These are phyloP conservation scores for Betta splendens DNA, from an alignment of 2,797 vertebrate genomes.

Conservation along the genomic window DNA sequence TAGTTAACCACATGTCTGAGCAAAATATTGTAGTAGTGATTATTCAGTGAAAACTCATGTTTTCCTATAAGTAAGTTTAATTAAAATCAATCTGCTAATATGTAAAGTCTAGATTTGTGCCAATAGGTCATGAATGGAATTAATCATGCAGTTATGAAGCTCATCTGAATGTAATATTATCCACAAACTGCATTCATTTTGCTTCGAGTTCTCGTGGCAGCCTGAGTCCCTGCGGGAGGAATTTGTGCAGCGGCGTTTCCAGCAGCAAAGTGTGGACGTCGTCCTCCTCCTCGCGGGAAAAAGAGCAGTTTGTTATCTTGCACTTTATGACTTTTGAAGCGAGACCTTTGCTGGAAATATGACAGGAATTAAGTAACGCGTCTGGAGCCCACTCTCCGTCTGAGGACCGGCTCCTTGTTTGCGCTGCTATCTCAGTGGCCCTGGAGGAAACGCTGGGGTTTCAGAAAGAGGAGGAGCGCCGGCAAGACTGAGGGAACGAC, in stretches of 20 bases:
- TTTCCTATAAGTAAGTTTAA: background rate
- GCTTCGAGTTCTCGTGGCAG: constrained; percentile 12
- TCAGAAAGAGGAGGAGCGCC: constrained; percentile 19
- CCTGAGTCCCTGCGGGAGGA: constrained; percentile 29
- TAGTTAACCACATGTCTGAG: background rate
- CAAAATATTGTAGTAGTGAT: too few species aligned
- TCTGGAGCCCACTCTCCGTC: constrained; percentile 51
- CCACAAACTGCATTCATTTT: constrained; percentile 22
- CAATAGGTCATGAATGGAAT: constrained; percentile 32
- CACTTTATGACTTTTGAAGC: constrained; percentile 43
- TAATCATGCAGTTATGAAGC: constrained; percentile 17
- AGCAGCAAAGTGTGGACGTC: constrained; percentile 33
- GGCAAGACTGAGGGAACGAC: constrained; percentile 33
- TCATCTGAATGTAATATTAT: constrained; percentile 36
- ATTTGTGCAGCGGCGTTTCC: constrained; percentile 32
- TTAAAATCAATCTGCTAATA: background rate
- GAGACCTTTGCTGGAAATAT: constrained; percentile 54
- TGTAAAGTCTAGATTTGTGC: constrained; percentile 3
- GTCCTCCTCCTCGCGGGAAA: constrained; percentile 16
- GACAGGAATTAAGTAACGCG: constrained; percentile 42
- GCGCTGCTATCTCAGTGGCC: constrained; percentile 39
- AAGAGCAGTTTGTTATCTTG: constrained; percentile 52
- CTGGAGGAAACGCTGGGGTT: constrained; percentile 35
- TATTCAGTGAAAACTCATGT: background rate
- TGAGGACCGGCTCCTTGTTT: constrained; percentile 60